Percentiles rank a stretch among this genome's conserved stretches.
These are phyloP conservation scores for Exaiptasia diaphana DNA, from an alignment of 64 coral and sea anemone species.

Conservation along the genomic window DNA sequence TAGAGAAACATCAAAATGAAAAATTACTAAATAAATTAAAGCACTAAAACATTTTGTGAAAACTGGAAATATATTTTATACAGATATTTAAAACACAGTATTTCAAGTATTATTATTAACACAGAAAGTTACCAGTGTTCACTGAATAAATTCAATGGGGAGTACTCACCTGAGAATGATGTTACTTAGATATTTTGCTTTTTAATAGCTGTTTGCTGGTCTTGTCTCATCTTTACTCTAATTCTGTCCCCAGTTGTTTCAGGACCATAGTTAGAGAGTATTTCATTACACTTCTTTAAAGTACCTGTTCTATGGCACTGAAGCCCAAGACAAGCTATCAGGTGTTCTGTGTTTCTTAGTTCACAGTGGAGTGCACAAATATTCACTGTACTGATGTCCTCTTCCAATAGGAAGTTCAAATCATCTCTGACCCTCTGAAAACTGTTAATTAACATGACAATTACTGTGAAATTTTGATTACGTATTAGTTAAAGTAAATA, in stretches of 20 bases:
- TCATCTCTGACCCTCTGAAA: background rate
- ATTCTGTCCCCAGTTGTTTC: background rate
- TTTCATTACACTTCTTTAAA: constrained; percentile 23
- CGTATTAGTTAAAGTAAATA: too few species aligned
- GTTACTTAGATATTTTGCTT: constrained; percentile 20
- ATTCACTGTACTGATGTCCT: background rate
- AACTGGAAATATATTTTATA: too few species aligned
- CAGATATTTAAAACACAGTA: too few species aligned
- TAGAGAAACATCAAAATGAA: background rate
- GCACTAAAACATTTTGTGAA: too few species aligned
- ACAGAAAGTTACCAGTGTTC: too few species aligned
- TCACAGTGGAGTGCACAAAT: constrained; percentile 16
- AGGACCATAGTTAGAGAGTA: constrained; percentile 27
- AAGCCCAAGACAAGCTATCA: background rate
- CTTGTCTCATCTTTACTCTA: background rate
- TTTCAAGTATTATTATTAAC: too few species aligned
- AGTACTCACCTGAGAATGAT: constrained; percentile 56
- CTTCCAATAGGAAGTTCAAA: background rate
- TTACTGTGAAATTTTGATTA: too few species aligned
- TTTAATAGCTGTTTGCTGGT: constrained; percentile 17
- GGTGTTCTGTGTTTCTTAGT: constrained; percentile 4
- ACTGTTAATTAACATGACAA: too few species aligned
- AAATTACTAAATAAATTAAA: too few species aligned
- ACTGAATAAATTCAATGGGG: too few species aligned
- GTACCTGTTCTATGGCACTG: background rate